Evolutionary conservation across 2,888 invertebrate genomes (phyloP).

Genomic region (Cephus sareptanus): DNA sequence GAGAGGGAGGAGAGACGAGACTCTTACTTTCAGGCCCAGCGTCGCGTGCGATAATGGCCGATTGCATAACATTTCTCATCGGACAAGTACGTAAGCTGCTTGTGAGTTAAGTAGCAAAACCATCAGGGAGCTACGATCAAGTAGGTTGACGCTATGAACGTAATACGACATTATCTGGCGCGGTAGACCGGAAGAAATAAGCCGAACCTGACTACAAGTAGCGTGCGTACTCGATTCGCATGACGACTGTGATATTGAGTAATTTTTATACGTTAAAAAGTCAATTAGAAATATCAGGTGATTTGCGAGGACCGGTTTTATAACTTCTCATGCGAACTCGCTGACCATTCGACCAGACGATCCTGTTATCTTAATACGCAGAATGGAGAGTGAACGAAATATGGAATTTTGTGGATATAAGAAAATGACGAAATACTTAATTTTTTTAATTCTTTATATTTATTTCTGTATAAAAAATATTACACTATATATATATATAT

Average conservation of each 20-base stretch:
- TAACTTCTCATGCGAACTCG: background rate
- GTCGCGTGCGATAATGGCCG: slow-evolving; percentile 53
- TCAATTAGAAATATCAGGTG: background rate
- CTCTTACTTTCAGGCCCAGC: slow-evolving; percentile 59
- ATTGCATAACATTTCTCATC: slow-evolving; percentile 44
- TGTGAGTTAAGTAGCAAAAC: slow-evolving; percentile 45
- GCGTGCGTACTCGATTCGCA: background rate
- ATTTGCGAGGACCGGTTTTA: background rate
- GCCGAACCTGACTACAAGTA: background rate
- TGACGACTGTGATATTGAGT: background rate
- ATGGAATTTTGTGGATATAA: background rate
- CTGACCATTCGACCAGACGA: background rate
- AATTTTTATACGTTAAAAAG: background rate
- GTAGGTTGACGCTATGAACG: background rate
- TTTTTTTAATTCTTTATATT: slow-evolving; percentile 39
- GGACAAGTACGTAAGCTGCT: slow-evolving; percentile 41
- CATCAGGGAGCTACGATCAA: slow-evolving; percentile 8
- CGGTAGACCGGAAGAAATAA: slow-evolving; percentile 14
- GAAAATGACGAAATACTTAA: background rate
- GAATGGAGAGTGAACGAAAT: background rate
- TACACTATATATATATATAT: slow-evolving; percentile 64
- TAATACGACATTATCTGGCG: slow-evolving; percentile 10
- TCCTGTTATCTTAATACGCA: background rate
- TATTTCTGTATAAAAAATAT: slow-evolving; percentile 49
- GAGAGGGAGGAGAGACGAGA: slow-evolving; percentile 35